Evolutionary conservation across 37 sponge, comb jelly and placozoan genomes (phyloP), one percentile per base, ranked within the genome.

Genomic region (Aplysina aerophoba): DNA sequence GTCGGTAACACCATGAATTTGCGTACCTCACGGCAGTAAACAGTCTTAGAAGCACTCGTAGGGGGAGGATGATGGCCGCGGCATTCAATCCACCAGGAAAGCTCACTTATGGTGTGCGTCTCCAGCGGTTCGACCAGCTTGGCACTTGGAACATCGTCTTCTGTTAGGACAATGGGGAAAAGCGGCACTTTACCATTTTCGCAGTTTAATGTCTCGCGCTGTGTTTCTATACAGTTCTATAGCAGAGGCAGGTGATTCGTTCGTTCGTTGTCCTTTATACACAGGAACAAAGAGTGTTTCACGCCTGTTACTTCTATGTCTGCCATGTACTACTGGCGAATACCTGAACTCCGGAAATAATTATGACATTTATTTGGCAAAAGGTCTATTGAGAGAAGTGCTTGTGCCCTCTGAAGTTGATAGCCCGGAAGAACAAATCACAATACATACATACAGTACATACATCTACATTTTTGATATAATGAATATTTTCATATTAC

Each of bases 21-120:
- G 59, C 59, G 59, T 58, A 58, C 59, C 59, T 58, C 59, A 58
- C 59, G 59, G 59, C 59, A 58, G 59, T 58, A 58, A 58, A 58
- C 59, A 58, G 59, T 58, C 15, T 58, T 58, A 58, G 59, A 20
- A 19, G 59, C 59, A 58, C 59, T 58, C 59, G 59, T 58, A 58
- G 59, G 59, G 59, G 59, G 59, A 58, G 59, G 59, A 58, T 58
- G 59, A 19, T 19, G 19, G 15, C 59, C 59, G 19, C 59, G 59
- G 59, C 59, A 58, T 58, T 58, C 59, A 58, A 58, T 58, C 59
- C 59, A 58, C 59, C 59, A 58, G 59, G 59, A 58, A 58, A 58
- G 59, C 19, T 58, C 59, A 19, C 59, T 20, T 58, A 58, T 58
- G 59, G 59, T 58, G 59, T 58, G 59, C 19, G 17, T 58, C 59